Conservation (phyloP, 2,888 invertebrate genomes). For the Limenitis camilla region DNA sequence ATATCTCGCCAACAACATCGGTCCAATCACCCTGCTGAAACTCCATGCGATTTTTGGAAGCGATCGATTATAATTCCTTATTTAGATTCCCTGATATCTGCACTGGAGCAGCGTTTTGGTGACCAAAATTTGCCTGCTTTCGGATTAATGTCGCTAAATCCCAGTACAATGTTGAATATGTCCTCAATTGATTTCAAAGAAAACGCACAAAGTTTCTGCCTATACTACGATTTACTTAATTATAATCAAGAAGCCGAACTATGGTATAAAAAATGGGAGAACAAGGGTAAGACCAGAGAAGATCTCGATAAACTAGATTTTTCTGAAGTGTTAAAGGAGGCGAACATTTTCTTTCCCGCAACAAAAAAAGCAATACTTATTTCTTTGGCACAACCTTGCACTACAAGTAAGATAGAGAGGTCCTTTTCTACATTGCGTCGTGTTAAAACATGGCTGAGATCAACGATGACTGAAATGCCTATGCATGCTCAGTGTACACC, state of each 20-base stretch:
- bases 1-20: constrained; percentile 28
- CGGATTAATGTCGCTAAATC: not conserved
- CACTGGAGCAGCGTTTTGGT: constrained; percentile 6
- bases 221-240: not conserved
- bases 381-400: too few species aligned
- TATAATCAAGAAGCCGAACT: not conserved
- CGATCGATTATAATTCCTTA: constrained; percentile 32
- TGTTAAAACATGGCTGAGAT: constrained; percentile 12
- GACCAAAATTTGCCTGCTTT: constrained; percentile 2
- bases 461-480: constrained; percentile 11
- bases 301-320: not conserved
- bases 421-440: too few species aligned
- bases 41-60: constrained; percentile 26
- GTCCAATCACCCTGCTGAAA: constrained; percentile 30
- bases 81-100: constrained; percentile 25
- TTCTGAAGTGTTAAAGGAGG: too few species aligned
- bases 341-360: too few species aligned
- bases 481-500: constrained; percentile 12
- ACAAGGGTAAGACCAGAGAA: not conserved
- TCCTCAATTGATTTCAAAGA: too few species aligned
- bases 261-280: not conserved
- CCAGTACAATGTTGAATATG: not conserved
- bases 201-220: constrained; percentile 13
- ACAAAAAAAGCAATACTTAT: too few species aligned
- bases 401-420: too few species aligned